Evolutionary conservation across 37 sponge, comb jelly and placozoan genomes (phyloP).

Genomic region (Aphrocallistes beatrix): DNA sequence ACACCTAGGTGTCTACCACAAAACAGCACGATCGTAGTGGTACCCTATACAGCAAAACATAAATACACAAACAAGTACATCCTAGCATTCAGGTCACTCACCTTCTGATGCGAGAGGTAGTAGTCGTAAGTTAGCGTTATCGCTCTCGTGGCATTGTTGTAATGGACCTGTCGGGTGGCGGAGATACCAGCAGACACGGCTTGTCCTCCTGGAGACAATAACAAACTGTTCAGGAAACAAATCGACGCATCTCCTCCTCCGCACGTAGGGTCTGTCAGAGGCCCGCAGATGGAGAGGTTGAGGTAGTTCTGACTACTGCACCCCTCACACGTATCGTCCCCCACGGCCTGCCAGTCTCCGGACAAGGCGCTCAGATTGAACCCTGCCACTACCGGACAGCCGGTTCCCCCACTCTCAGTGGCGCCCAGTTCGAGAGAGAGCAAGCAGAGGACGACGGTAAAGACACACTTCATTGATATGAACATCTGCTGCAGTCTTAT

Average conservation of each 20-base stretch:
- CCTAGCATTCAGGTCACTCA: background rate
- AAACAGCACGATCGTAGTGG: background rate
- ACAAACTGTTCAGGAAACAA: background rate
- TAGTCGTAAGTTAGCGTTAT: background rate
- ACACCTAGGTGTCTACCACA: background rate
- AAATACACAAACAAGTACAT: background rate
- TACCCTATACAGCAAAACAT: background rate
- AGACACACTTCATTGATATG: background rate
- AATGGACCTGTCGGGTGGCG: background rate
- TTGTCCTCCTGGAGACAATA: background rate
- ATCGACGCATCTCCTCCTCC: background rate
- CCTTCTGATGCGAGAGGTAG: background rate
- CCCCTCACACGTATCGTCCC: background rate
- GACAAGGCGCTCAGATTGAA: background rate
- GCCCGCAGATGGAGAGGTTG: background rate
- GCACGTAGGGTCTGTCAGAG: background rate
- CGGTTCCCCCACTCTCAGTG: background rate
- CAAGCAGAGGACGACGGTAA: background rate
- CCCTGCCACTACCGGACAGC: background rate
- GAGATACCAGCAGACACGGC: background rate
- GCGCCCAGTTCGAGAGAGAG: background rate
- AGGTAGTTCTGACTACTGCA: background rate
- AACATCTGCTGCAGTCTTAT: too few relatives aligned
- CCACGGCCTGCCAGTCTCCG: slow-evolving; percentile 6
- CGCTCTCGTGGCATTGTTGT: background rate